Percentiles rank a stretch among this genome's conserved stretches.
Conservation (phyloP, 2,113 vertebrate species). For the Scalopus aquaticus region DNA sequence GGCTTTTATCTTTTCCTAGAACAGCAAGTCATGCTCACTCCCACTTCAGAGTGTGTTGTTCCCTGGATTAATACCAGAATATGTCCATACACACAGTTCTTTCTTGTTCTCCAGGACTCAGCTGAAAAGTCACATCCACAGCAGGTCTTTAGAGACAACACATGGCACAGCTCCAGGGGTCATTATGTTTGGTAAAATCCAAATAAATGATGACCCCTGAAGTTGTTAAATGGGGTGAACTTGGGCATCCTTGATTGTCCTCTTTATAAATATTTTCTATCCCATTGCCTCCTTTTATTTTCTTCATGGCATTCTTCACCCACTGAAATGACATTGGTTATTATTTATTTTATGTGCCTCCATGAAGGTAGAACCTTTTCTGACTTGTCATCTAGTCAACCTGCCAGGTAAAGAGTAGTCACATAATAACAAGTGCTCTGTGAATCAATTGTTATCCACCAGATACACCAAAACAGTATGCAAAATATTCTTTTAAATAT, state of each 20-base stretch:
- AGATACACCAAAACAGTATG: background rate
- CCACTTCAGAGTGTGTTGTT: background rate
- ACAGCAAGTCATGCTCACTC: background rate
- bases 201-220: background rate
- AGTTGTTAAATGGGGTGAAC: background rate
- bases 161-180: background rate
- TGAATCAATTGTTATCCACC: background rate
- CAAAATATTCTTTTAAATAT: background rate
- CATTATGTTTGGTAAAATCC: background rate
- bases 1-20: background rate
- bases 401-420: background rate
- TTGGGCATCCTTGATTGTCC: background rate
- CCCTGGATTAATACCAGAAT: background rate
- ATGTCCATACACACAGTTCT: background rate
- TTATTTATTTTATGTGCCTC: background rate
- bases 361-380: background rate
- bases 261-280: background rate
- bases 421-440: background rate
- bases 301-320: background rate
- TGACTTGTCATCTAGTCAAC: background rate
- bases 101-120: background rate
- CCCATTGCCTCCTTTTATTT: background rate
- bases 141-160: background rate
- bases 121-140: background rate
- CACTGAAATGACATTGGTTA: background rate